Conservation (phyloP, 1,140 invertebrate genomes). For the Diabrotica undecimpunctata region DNA sequence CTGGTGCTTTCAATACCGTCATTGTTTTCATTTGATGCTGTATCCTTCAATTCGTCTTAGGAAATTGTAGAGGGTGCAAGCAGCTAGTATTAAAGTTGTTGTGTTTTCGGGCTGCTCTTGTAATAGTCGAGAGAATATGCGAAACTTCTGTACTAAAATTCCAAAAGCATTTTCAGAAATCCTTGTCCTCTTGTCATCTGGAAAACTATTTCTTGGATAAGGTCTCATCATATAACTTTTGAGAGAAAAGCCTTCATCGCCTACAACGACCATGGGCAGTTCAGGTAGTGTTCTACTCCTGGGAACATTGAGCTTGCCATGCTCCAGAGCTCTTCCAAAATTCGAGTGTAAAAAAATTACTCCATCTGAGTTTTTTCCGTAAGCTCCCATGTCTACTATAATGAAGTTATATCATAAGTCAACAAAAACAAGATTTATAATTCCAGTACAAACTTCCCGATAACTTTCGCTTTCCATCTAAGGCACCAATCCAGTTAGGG, state of each 20-base stretch:
- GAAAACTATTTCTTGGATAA: conserved; percentile 38
- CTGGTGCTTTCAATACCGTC: no score
- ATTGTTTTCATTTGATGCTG: no score
- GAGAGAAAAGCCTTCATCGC: conserved; percentile 49
- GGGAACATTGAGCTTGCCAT: conserved; percentile 25
- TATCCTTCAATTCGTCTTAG: no score
- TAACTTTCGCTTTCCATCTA: no score
- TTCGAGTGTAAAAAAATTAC: conserved; percentile 35
- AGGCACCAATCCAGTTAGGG: no score
- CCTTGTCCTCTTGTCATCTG: conserved; percentile 45
- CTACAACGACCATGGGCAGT: conserved; percentile 37
- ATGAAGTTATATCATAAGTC: conserved; percentile 48
- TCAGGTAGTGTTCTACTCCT: not conserved
- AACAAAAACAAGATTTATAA: conserved; percentile 47
- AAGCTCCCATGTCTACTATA: conserved; percentile 46
- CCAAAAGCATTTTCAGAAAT: conserved; percentile 42
- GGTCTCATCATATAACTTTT: conserved; percentile 46
- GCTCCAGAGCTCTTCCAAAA: conserved; percentile 21
- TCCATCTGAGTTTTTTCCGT: conserved; percentile 46
- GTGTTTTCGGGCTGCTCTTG: no score
- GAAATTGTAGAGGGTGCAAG: no score
- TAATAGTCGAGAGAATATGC: no score
- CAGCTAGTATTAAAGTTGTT: no score
- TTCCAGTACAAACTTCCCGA: no score
- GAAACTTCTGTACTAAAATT: no score